Evolutionary conservation across 2,797 vertebrate species (phyloP).

Genomic region (Acrossocheilus wenchowensis): DNA sequence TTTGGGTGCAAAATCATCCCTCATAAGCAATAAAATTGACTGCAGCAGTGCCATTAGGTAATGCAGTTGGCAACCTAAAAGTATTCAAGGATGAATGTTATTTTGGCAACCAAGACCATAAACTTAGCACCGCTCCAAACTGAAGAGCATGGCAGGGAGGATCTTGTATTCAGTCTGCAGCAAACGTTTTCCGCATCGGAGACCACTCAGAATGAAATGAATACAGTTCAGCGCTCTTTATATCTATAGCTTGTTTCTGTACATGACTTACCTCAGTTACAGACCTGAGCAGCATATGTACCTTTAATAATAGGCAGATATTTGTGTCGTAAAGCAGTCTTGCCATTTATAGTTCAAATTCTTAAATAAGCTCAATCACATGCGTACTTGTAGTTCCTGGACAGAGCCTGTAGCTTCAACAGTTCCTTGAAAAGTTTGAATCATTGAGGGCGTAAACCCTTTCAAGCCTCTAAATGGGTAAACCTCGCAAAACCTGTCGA

Average conservation of each 20-base stretch:
- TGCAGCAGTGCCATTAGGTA: constrained; percentile 37
- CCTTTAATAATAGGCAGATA: constrained; percentile 72
- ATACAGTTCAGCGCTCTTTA: constrained; percentile 63
- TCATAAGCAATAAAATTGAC: constrained; percentile 7
- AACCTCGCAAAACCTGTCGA: constrained; percentile 11
- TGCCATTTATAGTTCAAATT: constrained; percentile 71
- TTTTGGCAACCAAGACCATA: constrained; percentile 39
- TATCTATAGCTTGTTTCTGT: constrained; percentile 68
- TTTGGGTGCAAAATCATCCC: constrained; percentile 44
- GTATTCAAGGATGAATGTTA: constrained; percentile 4
- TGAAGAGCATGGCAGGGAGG: constrained; percentile 45
- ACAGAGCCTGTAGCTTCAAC: constrained; percentile 25
- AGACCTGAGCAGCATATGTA: constrained; percentile 72
- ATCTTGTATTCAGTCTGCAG: constrained; percentile 13
- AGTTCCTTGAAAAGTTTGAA: neutral
- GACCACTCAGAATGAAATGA: constrained; percentile 49
- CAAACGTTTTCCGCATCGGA: constrained; percentile 30
- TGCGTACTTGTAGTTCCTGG: constrained; percentile 56
- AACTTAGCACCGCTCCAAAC: constrained; percentile 20
- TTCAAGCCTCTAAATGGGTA: neutral
- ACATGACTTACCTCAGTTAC: constrained; percentile 70
- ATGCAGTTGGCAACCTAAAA: constrained; percentile 11
- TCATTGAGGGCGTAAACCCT: neutral
- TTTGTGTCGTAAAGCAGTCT: constrained; percentile 68
- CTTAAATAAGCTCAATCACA: constrained; percentile 69